Evolutionary conservation across 2,113 vertebrate genomes (phyloP), one percentile per base, ranked within the genome.

Genomic region (Dipodomys stephensi): DNA sequence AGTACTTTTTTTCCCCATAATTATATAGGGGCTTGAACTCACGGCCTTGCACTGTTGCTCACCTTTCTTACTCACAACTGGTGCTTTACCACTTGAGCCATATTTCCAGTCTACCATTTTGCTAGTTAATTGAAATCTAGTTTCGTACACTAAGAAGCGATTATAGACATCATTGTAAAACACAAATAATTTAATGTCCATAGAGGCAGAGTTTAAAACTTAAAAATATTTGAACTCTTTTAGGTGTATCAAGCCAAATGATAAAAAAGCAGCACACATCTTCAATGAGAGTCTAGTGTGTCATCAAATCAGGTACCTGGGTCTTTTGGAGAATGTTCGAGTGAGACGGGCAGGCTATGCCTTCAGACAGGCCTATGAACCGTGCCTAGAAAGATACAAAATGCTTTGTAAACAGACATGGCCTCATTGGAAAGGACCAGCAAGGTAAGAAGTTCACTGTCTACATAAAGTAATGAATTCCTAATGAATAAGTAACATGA

Each of bases 171-270:
- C 13, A 23, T 69, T 74, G 4, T 44, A 35, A 79, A 91, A 69
- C n/a, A 18, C 5, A 1, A 15, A 15, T 4, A 46, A 46, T 25
- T 9, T 83, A 64, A 18, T 6, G 8, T 7, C 16, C 0, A 44
- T 60, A 44, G 25, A 83, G 69, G 60, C 35, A 46, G 78, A 74
- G 25, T 57, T 88, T 68, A 68, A 91, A 86, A 92, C 7, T 60
- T 78, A 76, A 85, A 92, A 92, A 62, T 72, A 27, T 28, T 0
- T 83, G 82, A 95, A 28, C 19, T 73, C 73, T 94, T 94, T 28
- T 92, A 99, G 99, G 88, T 99, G 99, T 97, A 99, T 99, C 98
- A 99, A 99, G 83, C 99, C 99, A 16, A 99, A 99, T 92, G 99
- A 99, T 94, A 99, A 99, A 97, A 99, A 99, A 96, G 98, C 99